Percentiles rank a stretch among this genome's conserved stretches.
Evolutionary conservation across 2,113 vertebrate species (phyloP).

Genomic region (Brachyhypopomus occidentalis): DNA sequence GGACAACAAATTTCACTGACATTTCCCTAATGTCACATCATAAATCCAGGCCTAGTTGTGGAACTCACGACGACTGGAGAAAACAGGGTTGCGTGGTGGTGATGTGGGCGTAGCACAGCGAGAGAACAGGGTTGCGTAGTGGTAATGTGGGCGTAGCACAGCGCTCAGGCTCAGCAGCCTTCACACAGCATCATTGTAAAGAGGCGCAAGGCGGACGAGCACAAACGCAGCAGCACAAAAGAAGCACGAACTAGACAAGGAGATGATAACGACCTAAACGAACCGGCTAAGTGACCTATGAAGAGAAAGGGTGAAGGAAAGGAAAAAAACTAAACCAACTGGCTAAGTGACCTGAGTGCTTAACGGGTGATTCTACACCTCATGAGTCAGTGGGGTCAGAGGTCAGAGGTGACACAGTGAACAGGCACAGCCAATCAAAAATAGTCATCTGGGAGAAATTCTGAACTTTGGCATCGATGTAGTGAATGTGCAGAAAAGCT

Average conservation of each 20-base stretch:
- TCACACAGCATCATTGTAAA: background rate
- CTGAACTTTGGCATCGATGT: too few relatives aligned
- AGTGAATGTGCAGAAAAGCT: too few relatives aligned
- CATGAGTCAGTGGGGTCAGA: background rate
- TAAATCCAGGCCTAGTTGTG: background rate
- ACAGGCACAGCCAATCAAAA: too few relatives aligned
- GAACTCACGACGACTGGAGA: background rate
- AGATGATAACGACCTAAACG: constrained; percentile 6
- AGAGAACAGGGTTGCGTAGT: too few relatives aligned
- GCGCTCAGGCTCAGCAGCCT: background rate
- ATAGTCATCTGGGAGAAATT: too few relatives aligned
- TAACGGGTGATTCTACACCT: background rate
- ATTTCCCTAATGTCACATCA: background rate
- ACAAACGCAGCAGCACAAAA: background rate
- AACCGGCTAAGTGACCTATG: constrained; percentile 33
- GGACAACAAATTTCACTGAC: too few relatives aligned
- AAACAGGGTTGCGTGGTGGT: too few relatives aligned
- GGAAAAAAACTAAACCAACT: constrained; percentile 13
- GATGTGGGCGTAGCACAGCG: background rate
- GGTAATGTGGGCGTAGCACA: background rate
- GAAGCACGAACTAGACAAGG: background rate
- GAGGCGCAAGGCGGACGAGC: background rate
- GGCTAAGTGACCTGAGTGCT: background rate
- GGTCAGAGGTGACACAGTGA: too few relatives aligned
- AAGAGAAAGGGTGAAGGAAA: background rate